Evolutionary conservation across 2,113 vertebrate species (phyloP).

Genomic region (Lophura nycthemera): DNA sequence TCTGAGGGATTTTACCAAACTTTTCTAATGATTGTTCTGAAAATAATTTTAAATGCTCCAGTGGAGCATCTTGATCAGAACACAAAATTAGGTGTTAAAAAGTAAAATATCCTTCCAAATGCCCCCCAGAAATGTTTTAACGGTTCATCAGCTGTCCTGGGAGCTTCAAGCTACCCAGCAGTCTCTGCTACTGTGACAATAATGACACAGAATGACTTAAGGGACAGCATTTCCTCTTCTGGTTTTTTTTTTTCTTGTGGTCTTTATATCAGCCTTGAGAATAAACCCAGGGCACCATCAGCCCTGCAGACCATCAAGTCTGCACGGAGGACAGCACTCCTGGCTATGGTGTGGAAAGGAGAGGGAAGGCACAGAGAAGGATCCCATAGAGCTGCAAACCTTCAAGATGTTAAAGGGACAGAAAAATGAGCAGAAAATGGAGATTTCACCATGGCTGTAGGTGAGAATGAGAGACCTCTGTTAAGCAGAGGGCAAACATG

Average conservation of each 20-base stretch:
- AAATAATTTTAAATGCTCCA: not conserved
- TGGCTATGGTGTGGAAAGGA: not conserved
- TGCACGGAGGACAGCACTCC: too few relatives aligned
- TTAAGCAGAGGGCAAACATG: not conserved
- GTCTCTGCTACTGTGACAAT: not conserved
- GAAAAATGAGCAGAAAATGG: not conserved
- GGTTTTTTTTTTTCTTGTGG: not conserved
- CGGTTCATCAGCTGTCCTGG: not conserved
- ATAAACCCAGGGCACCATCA: not conserved
- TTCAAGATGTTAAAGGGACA: not conserved
- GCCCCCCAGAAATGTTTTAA: not conserved
- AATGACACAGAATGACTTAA: not conserved
- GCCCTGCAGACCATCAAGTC: not conserved
- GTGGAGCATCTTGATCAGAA: not conserved
- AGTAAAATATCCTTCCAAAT: not conserved
- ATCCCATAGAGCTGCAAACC: fast-evolving
- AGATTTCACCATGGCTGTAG: not conserved
- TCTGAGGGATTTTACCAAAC: not conserved
- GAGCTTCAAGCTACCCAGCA: not conserved
- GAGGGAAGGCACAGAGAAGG: not conserved
- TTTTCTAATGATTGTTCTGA: not conserved
- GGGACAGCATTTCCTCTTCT: not conserved
- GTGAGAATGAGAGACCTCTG: not conserved
- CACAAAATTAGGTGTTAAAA: not conserved
- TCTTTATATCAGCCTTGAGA: fast-evolving